Conservation (phyloP, 2,888 invertebrate genomes). For the Ochropleura leucogaster region DNA sequence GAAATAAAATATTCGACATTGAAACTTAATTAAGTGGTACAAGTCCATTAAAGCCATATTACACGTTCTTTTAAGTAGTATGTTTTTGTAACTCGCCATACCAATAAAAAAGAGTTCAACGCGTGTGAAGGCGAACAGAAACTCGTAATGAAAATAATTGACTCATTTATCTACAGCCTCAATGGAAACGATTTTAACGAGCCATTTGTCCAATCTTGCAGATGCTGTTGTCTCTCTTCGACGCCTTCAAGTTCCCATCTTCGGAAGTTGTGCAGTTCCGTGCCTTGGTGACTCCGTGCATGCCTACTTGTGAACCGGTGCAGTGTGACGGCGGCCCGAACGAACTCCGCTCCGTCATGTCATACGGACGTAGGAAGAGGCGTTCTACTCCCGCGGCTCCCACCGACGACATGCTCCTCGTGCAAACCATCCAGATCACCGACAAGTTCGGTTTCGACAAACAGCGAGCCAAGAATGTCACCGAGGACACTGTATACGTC, state of each 20-base stretch:
- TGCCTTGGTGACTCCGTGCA: slow-evolving; percentile 98
- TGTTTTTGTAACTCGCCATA: slow-evolving; percentile 33
- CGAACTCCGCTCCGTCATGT: slow-evolving; percentile 95
- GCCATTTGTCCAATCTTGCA: slow-evolving; percentile 81
- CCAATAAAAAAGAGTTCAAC: slow-evolving; percentile 48
- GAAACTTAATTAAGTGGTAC: slow-evolving; percentile 44
- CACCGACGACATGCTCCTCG: slow-evolving; percentile 95
- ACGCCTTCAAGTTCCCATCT: slow-evolving; percentile 98
- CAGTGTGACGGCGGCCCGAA: slow-evolving; percentile 97
- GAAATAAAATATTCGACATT: slow-evolving; percentile 27
- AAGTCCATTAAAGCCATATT: slow-evolving; percentile 32
- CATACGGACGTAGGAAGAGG: slow-evolving; percentile 95
- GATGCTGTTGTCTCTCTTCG: slow-evolving; percentile 97
- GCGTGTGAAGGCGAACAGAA: slow-evolving; percentile 34
- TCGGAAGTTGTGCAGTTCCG: slow-evolving; percentile 98
- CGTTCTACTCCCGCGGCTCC: slow-evolving; percentile 91
- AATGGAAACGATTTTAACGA: slow-evolving; percentile 46
- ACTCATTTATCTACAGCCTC: slow-evolving; percentile 41
- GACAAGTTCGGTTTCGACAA: slow-evolving; percentile 97
- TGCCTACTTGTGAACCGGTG: slow-evolving; percentile 98
- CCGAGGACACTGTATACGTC: slow-evolving; percentile 93
- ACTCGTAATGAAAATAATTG: slow-evolving; percentile 51
- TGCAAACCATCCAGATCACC: slow-evolving; percentile 97
- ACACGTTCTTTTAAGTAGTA: slow-evolving; percentile 30
- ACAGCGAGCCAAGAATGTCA: slow-evolving; percentile 91